phyloP scores from a whole-genome alignment of 2,797 vertebrate species.

The Lithobates sylvaticus region DNA sequence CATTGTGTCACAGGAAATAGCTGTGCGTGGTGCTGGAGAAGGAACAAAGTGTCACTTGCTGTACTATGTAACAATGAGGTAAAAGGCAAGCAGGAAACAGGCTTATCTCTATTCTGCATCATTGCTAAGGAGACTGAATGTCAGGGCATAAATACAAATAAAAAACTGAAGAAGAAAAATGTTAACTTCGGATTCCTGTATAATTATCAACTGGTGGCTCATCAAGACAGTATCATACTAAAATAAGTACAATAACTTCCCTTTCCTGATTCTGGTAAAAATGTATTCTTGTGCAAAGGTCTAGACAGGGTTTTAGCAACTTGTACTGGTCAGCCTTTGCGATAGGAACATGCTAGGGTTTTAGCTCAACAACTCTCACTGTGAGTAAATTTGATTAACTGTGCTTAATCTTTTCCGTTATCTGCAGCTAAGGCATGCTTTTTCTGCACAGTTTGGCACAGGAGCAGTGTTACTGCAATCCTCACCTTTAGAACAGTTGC shows the following conservation, averaged over 20 bases:
- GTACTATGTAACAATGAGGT: neutral
- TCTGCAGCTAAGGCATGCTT: too few species aligned
- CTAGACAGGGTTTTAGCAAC: neutral
- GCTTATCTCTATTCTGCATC: neutral
- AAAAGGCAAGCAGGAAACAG: neutral
- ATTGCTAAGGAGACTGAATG: neutral
- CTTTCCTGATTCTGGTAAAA: neutral
- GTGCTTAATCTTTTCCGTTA: too few species aligned
- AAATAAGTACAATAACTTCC: neutral
- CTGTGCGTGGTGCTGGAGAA: neutral
- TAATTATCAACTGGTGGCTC: neutral
- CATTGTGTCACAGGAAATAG: conserved; percentile 24
- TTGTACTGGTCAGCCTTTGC: neutral
- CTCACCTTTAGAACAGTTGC: too few species aligned
- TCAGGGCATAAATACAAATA: neutral
- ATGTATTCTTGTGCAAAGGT: neutral
- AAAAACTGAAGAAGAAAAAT: neutral
- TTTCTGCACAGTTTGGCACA: too few species aligned
- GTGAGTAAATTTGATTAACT: too few species aligned
- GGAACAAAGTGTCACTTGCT: neutral
- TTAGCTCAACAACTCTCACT: too few species aligned
- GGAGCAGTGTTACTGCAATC: too few species aligned
- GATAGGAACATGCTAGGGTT: neutral
- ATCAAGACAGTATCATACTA: too few species aligned
- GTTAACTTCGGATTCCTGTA: neutral